Percentiles rank a stretch among this genome's conserved stretches.
Conservation (phyloP, 2,888 invertebrate species). For the Lysandra coridon region DNA sequence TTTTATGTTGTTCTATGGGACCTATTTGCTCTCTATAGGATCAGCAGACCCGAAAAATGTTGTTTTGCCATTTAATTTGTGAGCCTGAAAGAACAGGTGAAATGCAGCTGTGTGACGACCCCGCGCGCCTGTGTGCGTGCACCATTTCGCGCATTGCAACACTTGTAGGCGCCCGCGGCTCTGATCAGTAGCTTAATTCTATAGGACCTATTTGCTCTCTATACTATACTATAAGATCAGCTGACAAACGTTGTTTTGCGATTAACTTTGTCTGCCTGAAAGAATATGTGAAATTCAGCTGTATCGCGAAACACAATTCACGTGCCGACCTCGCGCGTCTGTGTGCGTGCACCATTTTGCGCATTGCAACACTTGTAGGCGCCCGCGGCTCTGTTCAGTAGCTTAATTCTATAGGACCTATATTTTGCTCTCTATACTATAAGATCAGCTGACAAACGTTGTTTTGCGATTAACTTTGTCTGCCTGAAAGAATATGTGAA, state of each 20-base stretch:
- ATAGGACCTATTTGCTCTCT: too few relatives aligned
- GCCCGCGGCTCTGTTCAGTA: not conserved
- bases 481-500: conserved; percentile 64
- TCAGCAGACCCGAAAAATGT: too few relatives aligned
- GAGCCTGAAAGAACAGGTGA: conserved; percentile 61
- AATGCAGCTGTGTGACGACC: conserved; percentile 67
- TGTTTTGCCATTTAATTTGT: too few relatives aligned
- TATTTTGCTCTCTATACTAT: too few relatives aligned
- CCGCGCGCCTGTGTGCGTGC: conserved; percentile 56
- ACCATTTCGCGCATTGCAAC: conserved; percentile 59
- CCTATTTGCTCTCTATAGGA: too few relatives aligned
- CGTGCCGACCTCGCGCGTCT: conserved; percentile 55
- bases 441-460: too few relatives aligned
- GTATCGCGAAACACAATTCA: conserved; percentile 41
- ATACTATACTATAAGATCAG: too few relatives aligned
- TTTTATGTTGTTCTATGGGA: too few relatives aligned
- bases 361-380: not conserved
- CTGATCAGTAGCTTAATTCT: not conserved
- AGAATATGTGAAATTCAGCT: conserved; percentile 74
- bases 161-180: conserved; percentile 1
- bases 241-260: too few relatives aligned
- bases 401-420: too few relatives aligned
- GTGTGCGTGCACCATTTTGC: conserved; percentile 69
- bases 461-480: too few relatives aligned
- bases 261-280: too few relatives aligned